Base-by-base conservation (phyloP, 2,113 vertebrate species). In the Cebidichthys violaceus region DNA sequence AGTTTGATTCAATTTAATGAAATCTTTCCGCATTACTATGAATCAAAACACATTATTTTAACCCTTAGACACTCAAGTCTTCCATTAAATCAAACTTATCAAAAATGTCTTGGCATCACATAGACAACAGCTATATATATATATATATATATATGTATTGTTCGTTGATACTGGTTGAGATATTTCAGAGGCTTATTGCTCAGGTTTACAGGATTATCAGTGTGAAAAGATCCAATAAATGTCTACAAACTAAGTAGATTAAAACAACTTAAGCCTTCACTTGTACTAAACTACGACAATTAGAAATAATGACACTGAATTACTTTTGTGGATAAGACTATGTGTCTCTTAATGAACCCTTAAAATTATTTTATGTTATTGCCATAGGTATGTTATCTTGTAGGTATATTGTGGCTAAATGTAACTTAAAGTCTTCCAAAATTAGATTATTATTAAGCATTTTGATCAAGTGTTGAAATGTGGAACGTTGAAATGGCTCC, bases 1-100 rank as follows among this genome's bases (percentile, higher is more conserved):
- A 75, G 24, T 41, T 41, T 41, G 43, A 83, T 75, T 83, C 24
- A n/a, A 47, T 79, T 70, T 79, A 43, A 89, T 90, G 67, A 81
- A 77, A 87, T 66, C 64, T 68, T 87, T 83, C 82, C 68, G 22
- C 35, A 18, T 79, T 41, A 33, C 74, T 60, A 62, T 54, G 27
- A 85, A 82, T 11, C 50, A n/a, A 77, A 82, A 67, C 77, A 81
- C 29, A 54, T 35, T 4, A 24, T 65, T 31, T 84, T 69, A 90
- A 84, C 83, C 65, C 41, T 69, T 79, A 60, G 69, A 79, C 17
- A 15, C 59, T 31, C 22, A 43, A 27, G 68, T 59, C 50, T 66
- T 77, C 61, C 65, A 52, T 35, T 6, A 71, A 43, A 6, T 47
- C 13, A 55, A 50, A 24, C 47, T 1, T 20, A 20, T 50, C 18